These are phyloP conservation scores for Aldabrachelys gigantea DNA, from an alignment of 2,113 vertebrate genomes.

Conservation along the genomic window DNA sequence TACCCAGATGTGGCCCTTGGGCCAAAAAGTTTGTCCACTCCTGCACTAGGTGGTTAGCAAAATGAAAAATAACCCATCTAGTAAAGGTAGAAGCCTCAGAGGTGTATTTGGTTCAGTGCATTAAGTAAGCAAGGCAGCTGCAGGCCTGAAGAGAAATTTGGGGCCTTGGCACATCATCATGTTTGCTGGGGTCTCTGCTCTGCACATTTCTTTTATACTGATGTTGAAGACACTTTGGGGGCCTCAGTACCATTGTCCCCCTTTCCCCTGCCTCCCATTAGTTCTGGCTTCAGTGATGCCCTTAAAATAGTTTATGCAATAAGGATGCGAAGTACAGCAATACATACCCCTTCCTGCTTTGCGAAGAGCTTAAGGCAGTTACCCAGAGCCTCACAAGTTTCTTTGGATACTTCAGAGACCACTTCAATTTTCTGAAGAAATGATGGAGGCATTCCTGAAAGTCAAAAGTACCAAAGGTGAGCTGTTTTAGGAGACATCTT, in stretches of 20 bases:
- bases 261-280: not conserved
- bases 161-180: not conserved
- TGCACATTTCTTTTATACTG: not conserved
- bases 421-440: constrained; percentile 86
- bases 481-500: not conserved
- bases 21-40: no score
- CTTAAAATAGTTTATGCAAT: not conserved
- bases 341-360: constrained; percentile 91
- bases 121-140: not conserved
- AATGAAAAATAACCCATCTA: not conserved
- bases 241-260: not conserved
- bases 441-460: constrained; percentile 81
- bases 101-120: not conserved
- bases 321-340: not conserved
- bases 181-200: not conserved
- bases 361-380: constrained; percentile 89
- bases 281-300: not conserved
- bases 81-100: not conserved
- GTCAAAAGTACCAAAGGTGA: not conserved
- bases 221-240: not conserved
- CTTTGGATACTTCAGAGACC: constrained; percentile 87
- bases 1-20: no score
- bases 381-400: constrained; percentile 84
- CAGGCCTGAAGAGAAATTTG: not conserved
- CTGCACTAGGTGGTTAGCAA: not conserved